Conservation (phyloP, 1,140 invertebrate genomes). For the Triops cancriformis region DNA sequence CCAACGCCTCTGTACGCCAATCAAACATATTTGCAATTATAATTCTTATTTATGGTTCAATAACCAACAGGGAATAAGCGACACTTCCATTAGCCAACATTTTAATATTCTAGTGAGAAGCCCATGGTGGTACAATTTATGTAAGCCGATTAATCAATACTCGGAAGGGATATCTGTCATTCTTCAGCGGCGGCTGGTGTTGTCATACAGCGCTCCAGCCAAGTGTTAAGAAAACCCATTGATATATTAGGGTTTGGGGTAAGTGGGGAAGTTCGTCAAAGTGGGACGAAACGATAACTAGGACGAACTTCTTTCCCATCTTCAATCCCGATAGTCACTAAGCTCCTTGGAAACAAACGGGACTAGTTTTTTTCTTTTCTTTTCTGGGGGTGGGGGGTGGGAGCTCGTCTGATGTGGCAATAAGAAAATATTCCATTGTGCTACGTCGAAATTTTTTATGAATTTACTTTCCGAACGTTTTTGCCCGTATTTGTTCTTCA, state of each 20-base stretch:
- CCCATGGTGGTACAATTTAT: background rate
- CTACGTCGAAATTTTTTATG: background rate
- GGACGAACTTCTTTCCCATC: background rate
- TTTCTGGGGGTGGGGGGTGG: no score
- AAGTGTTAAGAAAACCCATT: background rate
- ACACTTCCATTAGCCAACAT: no score
- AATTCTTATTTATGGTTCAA: no score
- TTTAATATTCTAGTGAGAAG: no score
- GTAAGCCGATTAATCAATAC: background rate
- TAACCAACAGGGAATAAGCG: no score
- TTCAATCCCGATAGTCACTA: background rate
- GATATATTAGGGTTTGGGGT: background rate
- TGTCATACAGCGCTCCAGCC: background rate
- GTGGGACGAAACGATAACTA: background rate
- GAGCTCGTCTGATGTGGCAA: background rate
- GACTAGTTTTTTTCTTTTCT: background rate
- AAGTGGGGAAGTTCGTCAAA: background rate
- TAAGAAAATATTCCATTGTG: background rate
- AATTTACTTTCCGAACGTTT: background rate
- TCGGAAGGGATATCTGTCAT: background rate
- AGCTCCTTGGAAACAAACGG: background rate
- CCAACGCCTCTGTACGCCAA: no score
- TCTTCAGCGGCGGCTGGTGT: background rate
- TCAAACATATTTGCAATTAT: no score
- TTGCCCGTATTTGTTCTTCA: background rate